Conservation (phyloP, 1,140 invertebrate genomes). For the Pristionchus pacificus region DNA sequence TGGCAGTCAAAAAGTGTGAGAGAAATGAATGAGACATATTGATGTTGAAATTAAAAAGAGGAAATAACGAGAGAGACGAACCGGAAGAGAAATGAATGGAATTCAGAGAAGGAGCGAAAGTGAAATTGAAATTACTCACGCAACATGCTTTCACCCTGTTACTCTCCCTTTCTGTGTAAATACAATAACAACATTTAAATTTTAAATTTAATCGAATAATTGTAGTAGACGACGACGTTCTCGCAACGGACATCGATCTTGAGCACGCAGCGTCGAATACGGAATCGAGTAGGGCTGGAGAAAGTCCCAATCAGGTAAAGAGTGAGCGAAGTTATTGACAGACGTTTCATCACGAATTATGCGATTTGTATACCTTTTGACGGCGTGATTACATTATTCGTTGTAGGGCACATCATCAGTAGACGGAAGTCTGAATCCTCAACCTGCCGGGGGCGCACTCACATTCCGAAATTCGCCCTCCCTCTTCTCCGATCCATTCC, state of each 20-base stretch:
- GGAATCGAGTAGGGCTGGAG: slow-evolving; percentile 30
- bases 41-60: no score
- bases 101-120: background rate
- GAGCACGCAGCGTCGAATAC: slow-evolving; percentile 37
- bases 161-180: background rate
- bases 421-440: no score
- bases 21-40: no score
- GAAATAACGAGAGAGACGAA: slow-evolving; percentile 9
- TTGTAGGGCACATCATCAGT: no score
- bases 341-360: no score
- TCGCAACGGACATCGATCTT: slow-evolving; percentile 30
- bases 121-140: background rate
- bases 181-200: background rate
- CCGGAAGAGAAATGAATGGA: slow-evolving; percentile 17
- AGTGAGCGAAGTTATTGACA: no score
- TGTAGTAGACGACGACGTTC: slow-evolving; percentile 12
- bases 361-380: no score
- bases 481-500: slow-evolving; percentile 37
- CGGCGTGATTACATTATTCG: no score
- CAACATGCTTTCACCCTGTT: background rate
- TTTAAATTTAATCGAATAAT: slow-evolving; percentile 4
- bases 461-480: slow-evolving; percentile 20
- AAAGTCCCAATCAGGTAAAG: slow-evolving; percentile 21
- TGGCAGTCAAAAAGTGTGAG: no score
- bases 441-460: no score